Conservation (phyloP, 2,888 invertebrate genomes). For the Stenotaenia linearis region DNA sequence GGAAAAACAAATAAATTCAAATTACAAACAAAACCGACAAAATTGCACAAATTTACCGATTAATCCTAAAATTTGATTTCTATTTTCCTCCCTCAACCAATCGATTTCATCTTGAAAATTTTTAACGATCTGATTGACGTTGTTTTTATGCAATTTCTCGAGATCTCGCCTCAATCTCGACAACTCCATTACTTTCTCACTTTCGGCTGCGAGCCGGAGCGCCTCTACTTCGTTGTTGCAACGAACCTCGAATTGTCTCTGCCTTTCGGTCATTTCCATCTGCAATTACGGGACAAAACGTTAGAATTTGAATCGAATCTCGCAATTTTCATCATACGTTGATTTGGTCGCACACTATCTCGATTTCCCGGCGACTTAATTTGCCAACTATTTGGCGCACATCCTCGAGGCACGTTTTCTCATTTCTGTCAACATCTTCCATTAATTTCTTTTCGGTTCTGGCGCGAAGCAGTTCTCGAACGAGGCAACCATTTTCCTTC, state of each 20-base stretch:
- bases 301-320: neutral
- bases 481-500: neutral
- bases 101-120: neutral
- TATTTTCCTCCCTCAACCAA: neutral
- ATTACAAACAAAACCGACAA: too few species aligned
- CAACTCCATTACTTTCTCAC: neutral
- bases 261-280: neutral
- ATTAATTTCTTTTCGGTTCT: neutral
- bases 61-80: neutral
- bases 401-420: neutral
- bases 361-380: neutral
- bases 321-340: neutral
- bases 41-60: too few species aligned
- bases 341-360: neutral
- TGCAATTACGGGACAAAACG: neutral
- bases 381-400: neutral
- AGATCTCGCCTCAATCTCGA: neutral
- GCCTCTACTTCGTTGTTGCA: neutral
- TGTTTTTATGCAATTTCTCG: neutral
- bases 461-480: neutral
- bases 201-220: neutral
- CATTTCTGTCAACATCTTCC: slow-evolving; percentile 4
- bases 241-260: neutral
- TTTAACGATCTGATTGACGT: neutral
- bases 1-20: too few species aligned